Evolutionary conservation across 2,888 invertebrate genomes (phyloP), one percentile per base, ranked within the genome.

Genomic region (Sesia bembeciformis): DNA sequence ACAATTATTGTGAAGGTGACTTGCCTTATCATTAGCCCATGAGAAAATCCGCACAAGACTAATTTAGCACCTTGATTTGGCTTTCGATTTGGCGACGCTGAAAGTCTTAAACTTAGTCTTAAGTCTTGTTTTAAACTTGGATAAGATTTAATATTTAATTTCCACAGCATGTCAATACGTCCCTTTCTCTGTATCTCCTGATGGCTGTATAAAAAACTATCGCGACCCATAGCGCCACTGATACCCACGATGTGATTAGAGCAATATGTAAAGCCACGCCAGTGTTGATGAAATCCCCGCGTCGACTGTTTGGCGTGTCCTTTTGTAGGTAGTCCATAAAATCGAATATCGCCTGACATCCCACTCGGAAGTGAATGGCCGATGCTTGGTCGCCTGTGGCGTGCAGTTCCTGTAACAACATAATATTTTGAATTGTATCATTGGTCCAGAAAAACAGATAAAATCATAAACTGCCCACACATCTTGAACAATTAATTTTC

Each of bases 321-420:
- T 94, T 93, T 58, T 94, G 94, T 57, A 96, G 83, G 66, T 94
- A 96, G 74, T 96, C 96, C 94, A 96, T 94, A 74, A 94, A 96
- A 80, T 96, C 96, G 64, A 92, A 93, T 53, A 95, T 91, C 0
- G 94, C 93, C 56, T 93, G 92, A 71, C 96, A 96, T 0, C 91
- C 84, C 3, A 96, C 79, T 6, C 96, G 91, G 57, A 91, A 89
- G 67, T 93, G 91, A 60, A 94, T 91, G 0, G 91, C 91, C 3
- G 90, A 89, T 4, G 91, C 88, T 42, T 91, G 89, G 55, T 91
- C 91, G 7, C 93, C 93, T 46, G 88, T 76, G 5, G 91, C 84
- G 54, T 81, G 78, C 1, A 92, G 68, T 60, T 84, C 76, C 90
- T 90, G 73, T 4, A 76, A 71, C 23, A 3, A 6, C 23, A 23